A percentile compares a stretch with the other conserved stretches of the same genome.
Conservation (phyloP, 2,888 invertebrate species). For the Ochropleura plecta region DNA sequence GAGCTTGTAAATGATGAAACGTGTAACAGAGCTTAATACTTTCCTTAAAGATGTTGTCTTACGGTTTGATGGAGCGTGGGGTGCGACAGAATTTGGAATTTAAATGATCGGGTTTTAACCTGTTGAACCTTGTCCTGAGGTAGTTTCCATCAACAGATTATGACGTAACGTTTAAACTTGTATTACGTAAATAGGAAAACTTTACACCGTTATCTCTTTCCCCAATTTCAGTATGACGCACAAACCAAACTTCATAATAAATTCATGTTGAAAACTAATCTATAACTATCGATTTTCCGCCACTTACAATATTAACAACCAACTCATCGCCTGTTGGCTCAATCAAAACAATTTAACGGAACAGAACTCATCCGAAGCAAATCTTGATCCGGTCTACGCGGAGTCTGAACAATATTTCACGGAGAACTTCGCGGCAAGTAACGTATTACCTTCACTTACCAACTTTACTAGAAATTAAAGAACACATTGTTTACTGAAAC, state of each 20-base stretch:
- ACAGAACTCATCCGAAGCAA: slow-evolving; percentile 47
- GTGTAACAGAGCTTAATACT: slow-evolving; percentile 38
- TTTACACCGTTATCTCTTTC: not conserved
- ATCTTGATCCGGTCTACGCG: slow-evolving; percentile 48
- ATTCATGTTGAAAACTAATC: slow-evolving; percentile 41
- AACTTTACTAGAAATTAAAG: slow-evolving; percentile 75
- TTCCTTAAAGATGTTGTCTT: slow-evolving; percentile 30
- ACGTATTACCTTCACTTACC: slow-evolving; percentile 68
- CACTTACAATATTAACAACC: slow-evolving; percentile 30
- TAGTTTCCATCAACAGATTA: not conserved
- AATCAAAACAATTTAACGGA: slow-evolving; percentile 50
- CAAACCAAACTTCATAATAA: slow-evolving; percentile 30
- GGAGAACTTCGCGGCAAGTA: slow-evolving; percentile 59
- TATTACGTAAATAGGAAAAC: slow-evolving; percentile 1
- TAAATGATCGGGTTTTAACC: not conserved
- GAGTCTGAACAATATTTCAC: slow-evolving; percentile 62
- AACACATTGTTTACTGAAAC: slow-evolving; percentile 75
- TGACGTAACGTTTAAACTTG: not conserved
- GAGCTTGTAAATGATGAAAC: slow-evolving; percentile 24
- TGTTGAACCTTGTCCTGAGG: not conserved
- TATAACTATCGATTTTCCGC: slow-evolving; percentile 46
- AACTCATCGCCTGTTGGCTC: slow-evolving; percentile 27
- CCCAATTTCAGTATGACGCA: slow-evolving; percentile 22
- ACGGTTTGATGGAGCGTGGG: not conserved
- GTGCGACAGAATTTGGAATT: not conserved